Conservation (phyloP, 2,888 invertebrate genomes). For the Cataglyphis albicans region DNA sequence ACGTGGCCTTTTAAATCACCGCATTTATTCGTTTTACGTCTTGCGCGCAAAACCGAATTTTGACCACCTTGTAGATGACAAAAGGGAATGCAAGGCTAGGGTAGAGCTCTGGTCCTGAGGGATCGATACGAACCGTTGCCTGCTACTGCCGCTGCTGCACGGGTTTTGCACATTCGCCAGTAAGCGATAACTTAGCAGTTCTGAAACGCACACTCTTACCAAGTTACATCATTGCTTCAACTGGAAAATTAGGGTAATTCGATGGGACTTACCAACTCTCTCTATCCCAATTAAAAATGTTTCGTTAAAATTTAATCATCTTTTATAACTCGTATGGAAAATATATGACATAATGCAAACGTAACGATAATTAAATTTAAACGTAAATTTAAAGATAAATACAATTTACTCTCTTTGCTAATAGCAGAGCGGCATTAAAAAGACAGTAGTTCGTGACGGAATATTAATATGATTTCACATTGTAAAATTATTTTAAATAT, state of each 20-base stretch:
- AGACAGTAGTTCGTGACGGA: neutral
- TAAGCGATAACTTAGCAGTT: slow-evolving; percentile 57
- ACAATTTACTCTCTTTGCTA: neutral
- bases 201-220: slow-evolving; percentile 38
- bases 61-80: slow-evolving; percentile 64
- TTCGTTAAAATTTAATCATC: slow-evolving; percentile 12
- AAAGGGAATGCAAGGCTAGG: slow-evolving; percentile 69
- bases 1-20: neutral
- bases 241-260: slow-evolving; percentile 38
- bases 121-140: slow-evolving; percentile 78
- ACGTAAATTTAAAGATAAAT: slow-evolving; percentile 19
- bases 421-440: slow-evolving; percentile 1
- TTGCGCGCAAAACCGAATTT: slow-evolving; percentile 24
- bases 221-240: neutral
- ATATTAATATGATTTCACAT: neutral
- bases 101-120: slow-evolving; percentile 72
- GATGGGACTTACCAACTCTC: neutral
- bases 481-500: slow-evolving; percentile 3
- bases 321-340: neutral
- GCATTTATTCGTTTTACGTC: neutral
- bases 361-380: neutral
- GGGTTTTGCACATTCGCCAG: slow-evolving; percentile 66
- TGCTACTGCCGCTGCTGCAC: slow-evolving; percentile 65
- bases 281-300: slow-evolving; percentile 30
- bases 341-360: neutral